Evolutionary conservation across 2,888 invertebrate species (phyloP), one percentile per base, ranked within the genome.

Genomic region (Chymomyza fuscimana): DNA sequence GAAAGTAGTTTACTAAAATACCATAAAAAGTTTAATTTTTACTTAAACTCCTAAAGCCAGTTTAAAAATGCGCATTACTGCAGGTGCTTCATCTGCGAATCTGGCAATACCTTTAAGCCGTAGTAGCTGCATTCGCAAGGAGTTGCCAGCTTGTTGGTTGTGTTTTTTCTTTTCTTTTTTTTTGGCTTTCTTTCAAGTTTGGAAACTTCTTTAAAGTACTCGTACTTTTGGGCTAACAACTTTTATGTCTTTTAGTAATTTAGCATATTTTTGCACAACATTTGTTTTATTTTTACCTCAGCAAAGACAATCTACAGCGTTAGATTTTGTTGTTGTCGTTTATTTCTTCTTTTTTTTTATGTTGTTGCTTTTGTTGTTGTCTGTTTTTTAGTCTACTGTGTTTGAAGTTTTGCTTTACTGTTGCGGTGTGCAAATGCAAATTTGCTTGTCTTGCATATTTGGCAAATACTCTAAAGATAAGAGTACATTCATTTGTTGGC

Each of bases 361-460:
- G 16, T 58, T 58, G 29, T 9, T 29, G 58, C 19, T 61, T 32
- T 40, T 29, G 36, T 36, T 19, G 69, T 73, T 62, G 63, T 69
- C 77, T 69, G 40, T 82, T 81, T 87, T 76, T 32, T 7, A 2
- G 32, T 32, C 32, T 32, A 32, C 32, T 32, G 32, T 32, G 32
- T 32, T 32, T 32, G 32, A 86, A 82, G 82, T 82, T 82, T 85
- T 80, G 81, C 86, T 73, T 87, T 79, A 87, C 78, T 77, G 84
- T 86, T 87, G 86, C 87, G 83, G 88, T 79, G 82, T 84, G 88
- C 88, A 88, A 84, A 84, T 84, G 83, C 83, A 84, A 84, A 84
- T 84, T 32, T 84, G 87, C 82, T 88, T 84, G 76, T 67, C 87
- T 87, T 88, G 83, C 88, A 84, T 88, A 86, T 84, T 76, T 70